phyloP scores from a whole-genome alignment of 1,140 invertebrate species.

The Drosophila repleta region DNA sequence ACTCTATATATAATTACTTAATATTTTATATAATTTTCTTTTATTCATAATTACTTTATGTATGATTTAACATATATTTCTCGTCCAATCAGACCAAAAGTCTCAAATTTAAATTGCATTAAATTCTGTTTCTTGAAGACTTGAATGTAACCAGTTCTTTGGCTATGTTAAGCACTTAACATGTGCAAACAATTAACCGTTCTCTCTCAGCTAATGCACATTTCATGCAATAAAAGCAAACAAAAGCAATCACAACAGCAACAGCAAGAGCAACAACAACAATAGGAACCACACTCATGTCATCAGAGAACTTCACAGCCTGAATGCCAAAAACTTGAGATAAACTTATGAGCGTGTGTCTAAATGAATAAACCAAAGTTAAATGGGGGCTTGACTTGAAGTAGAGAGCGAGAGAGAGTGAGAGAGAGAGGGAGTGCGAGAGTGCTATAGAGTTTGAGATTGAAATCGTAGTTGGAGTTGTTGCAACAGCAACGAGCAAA shows the following conservation, averaged over 20 bases:
- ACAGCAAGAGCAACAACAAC: slow-evolving; percentile 14
- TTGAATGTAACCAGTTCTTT: slow-evolving; percentile 14
- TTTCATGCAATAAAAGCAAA: slow-evolving; percentile 72
- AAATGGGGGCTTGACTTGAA: slow-evolving; percentile 43
- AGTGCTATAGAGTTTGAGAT: background rate
- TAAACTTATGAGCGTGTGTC: slow-evolving; percentile 63
- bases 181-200: slow-evolving; percentile 70
- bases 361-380: slow-evolving; percentile 68
- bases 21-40: no score
- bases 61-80: background rate
- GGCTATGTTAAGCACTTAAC: slow-evolving; percentile 40
- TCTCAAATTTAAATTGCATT: background rate
- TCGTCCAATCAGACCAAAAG: background rate
- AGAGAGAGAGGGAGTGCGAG: background rate
- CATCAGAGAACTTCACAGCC: slow-evolving; percentile 30
- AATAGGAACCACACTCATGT: slow-evolving; percentile 31
- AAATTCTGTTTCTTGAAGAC: background rate
- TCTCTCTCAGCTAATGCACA: slow-evolving; percentile 72
- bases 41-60: background rate
- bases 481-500: slow-evolving; percentile 44
- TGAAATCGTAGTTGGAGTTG: slow-evolving; percentile 29
- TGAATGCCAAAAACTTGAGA: slow-evolving; percentile 52
- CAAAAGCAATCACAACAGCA: slow-evolving; percentile 29
- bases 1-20: background rate
- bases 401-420: background rate